phyloP scores from a whole-genome alignment of 2,888 invertebrate genomes.

The Podotricha telesiphe region DNA sequence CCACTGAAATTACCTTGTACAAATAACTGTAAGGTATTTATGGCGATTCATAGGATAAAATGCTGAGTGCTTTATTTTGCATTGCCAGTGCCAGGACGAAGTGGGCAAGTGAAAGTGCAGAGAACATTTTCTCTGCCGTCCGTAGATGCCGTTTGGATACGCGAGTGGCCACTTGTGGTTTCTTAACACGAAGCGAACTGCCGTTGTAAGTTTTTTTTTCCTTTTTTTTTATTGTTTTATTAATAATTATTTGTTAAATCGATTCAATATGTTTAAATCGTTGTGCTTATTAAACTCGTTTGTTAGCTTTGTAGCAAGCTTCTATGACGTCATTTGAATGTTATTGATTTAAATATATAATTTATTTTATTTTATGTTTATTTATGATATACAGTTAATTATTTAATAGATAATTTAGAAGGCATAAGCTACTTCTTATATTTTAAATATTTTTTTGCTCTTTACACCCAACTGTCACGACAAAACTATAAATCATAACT shows the following conservation, averaged over 20 bases:
- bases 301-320: not conserved
- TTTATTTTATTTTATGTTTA: not conserved
- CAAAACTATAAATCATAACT: constrained; percentile 3
- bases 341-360: not conserved
- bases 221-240: constrained; percentile 32
- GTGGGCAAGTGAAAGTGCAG: constrained; percentile 76
- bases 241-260: not conserved
- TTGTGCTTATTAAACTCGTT: not conserved
- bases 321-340: not conserved
- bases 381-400: not conserved
- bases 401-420: not conserved
- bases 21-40: constrained; percentile 65
- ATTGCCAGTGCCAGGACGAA: constrained; percentile 66
- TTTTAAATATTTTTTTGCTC: not conserved
- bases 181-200: constrained; percentile 50
- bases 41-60: constrained; percentile 53
- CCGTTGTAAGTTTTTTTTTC: constrained; percentile 47
- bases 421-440: not conserved
- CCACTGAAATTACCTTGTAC: constrained; percentile 60
- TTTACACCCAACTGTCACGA: not conserved
- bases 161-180: constrained; percentile 53
- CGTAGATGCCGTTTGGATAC: constrained; percentile 52
- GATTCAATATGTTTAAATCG: not conserved
- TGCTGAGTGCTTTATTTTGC: constrained; percentile 48
- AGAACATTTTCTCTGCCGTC: constrained; percentile 64